Percentiles rank a stretch among this genome's conserved stretches.
phyloP scores from a whole-genome alignment of 2,113 vertebrate genomes.

The Chionis minor region DNA sequence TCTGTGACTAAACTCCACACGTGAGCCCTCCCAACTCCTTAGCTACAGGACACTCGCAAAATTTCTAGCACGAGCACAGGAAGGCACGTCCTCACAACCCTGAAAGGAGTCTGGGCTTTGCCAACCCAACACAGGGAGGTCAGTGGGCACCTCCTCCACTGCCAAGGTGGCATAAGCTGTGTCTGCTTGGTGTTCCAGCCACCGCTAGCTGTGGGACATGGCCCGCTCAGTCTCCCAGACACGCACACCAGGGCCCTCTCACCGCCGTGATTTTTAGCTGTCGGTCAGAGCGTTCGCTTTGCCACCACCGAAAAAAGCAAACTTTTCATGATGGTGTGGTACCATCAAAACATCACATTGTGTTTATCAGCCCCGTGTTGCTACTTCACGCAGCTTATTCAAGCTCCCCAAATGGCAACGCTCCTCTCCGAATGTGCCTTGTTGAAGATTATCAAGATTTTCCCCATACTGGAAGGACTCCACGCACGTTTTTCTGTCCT shows the following conservation, averaged over 20 bases:
- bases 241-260: neutral
- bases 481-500: neutral
- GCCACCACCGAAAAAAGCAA: neutral
- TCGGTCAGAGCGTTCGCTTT: neutral
- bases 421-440: neutral
- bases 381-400: neutral
- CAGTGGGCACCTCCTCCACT: neutral
- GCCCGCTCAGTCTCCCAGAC: neutral
- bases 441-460: neutral
- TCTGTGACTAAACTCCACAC: neutral
- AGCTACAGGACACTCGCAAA: neutral
- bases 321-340: neutral
- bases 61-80: neutral
- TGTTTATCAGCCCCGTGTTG: neutral
- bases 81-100: neutral
- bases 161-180: neutral
- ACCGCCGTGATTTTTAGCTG: neutral
- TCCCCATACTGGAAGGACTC: neutral
- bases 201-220: neutral
- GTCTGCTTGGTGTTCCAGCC: neutral
- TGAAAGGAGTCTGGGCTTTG: neutral
- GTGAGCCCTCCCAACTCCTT: neutral
- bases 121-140: neutral
- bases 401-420: neutral
- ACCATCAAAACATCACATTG: neutral